Evolutionary conservation across 2,888 invertebrate species (phyloP), one percentile per base, ranked within the genome.

Genomic region (Clostera curtula): DNA sequence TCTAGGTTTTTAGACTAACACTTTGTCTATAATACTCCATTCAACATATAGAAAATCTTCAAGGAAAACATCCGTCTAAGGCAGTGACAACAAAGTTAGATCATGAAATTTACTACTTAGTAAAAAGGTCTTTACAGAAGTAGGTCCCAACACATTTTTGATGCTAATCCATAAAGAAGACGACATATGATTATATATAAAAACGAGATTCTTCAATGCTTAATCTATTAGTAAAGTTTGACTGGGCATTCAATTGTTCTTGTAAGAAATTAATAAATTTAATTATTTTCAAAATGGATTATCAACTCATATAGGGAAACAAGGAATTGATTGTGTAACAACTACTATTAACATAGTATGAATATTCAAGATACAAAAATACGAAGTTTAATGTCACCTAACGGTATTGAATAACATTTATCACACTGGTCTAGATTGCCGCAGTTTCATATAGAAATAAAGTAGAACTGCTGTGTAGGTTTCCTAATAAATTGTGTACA

Each of bases 61-160:
- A 70, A 69, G 69, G 61, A 71, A 73, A 79, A 79, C 66, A 73
- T 79, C 76, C 76, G 77, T 82, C 79, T 68, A 76, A 76, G 79
- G 80, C 80, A 82, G 82, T 80, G 79, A 72, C 64, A 73, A 77
- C 57, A 66, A 65, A 71, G 62, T 75, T 71, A 68, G 67, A 48
- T 51, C 56, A 43, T 49, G 35, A 34, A 51, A 58, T n/a, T n/a
- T n/a, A n/a, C n/a, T n/a, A n/a, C n/a, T n/a, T n/a, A n/a, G n/a
- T n/a, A n/a, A n/a, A n/a, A 27, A 13, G 4, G 6, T 15, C n/a
- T n/a, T 19, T 15, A 24, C 20, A 24, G 21, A 34, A 35, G 33
- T 19, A 22, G 32, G 41, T 40, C 25, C 27, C 23, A 40, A 40
- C 24, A 25, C 32, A 38, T 39, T 15, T 34, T 38, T 16, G 7